Conservation (phyloP, 2,888 invertebrate genomes). For the Griposia aprilina region DNA sequence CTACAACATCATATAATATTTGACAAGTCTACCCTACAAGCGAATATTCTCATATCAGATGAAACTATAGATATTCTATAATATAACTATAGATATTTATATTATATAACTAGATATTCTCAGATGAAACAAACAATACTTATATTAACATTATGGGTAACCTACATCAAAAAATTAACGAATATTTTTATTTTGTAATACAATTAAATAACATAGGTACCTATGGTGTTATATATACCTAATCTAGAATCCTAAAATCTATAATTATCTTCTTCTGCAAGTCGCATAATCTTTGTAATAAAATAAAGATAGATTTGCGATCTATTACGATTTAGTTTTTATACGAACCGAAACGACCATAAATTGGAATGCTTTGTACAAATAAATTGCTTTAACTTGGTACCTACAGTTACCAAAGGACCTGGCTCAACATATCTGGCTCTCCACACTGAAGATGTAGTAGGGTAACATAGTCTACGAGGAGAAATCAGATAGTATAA, state of each 20-base stretch:
- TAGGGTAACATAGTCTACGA: neutral
- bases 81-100: no score
- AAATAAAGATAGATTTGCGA: neutral
- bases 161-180: neutral
- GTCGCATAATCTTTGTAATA: neutral
- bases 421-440: neutral
- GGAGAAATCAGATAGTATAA: neutral
- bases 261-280: neutral
- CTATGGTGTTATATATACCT: neutral
- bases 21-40: conserved; percentile 22
- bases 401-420: neutral
- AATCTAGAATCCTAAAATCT: neutral
- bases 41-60: no score
- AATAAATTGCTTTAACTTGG: neutral
- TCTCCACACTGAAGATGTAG: conserved; percentile 1
- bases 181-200: neutral
- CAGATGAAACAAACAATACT: neutral
- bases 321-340: neutral
- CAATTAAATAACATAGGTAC: neutral
- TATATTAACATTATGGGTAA: neutral
- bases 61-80: no score
- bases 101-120: no score
- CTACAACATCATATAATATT: neutral
- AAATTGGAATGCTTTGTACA: neutral
- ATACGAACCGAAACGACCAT: neutral